Percentiles rank a stretch among this genome's conserved stretches.
Evolutionary conservation across 2,888 invertebrate species (phyloP).

Genomic region (Stegophylla sp.): DNA sequence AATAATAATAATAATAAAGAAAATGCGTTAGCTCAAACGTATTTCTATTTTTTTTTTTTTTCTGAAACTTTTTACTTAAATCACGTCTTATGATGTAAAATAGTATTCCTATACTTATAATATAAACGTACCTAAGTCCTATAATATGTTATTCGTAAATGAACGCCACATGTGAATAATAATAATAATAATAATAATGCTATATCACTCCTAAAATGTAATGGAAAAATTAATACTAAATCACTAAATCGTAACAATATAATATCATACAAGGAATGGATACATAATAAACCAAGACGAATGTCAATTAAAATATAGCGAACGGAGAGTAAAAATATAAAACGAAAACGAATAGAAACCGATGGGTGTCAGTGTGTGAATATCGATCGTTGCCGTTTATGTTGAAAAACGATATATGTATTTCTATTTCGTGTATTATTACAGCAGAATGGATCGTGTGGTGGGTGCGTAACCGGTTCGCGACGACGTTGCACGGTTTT

Average conservation of each 20-base stretch:
- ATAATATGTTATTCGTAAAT: background rate
- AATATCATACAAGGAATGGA: background rate
- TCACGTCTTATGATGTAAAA: conserved; percentile 8
- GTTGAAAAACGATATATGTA: no score
- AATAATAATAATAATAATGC: conserved; percentile 11
- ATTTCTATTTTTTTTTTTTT: conserved; percentile 17
- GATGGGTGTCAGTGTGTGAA: background rate
- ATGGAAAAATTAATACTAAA: conserved; percentile 7
- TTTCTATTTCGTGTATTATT: no score
- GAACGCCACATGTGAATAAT: background rate
- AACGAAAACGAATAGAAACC: conserved; percentile 6
- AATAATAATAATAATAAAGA: background rate
- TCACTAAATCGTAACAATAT: background rate
- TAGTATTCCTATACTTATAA: conserved; percentile 8
- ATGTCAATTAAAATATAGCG: background rate
- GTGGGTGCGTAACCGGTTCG: no score
- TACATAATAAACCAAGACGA: background rate
- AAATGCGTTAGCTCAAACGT: background rate
- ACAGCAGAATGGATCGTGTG: no score
- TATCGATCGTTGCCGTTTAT: no score
- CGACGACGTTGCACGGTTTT: no score
- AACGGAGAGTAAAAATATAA: background rate
- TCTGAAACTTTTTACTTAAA: background rate
- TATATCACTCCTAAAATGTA: background rate
- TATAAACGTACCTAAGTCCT: no score